Base-by-base conservation (phyloP, 2,888 invertebrate genomes). In the Hydropsyche betteni region DNA sequence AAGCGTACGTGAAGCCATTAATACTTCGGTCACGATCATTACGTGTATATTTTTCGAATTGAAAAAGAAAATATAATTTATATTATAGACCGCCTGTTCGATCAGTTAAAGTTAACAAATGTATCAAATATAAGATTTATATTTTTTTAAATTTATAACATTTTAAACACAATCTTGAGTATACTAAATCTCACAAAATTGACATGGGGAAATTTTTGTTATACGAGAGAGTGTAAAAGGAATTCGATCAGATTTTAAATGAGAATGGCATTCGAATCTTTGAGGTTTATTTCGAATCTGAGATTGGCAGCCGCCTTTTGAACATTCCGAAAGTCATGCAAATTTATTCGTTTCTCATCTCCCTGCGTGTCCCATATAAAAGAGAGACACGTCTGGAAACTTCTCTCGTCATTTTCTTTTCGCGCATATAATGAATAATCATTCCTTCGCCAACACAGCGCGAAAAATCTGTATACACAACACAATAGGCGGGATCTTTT, bases 281-380 rank as follows among this genome's bases (percentile, higher is more conserved):
- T 16, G 12, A 64, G 34, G 44, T 44, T 44, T 44, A 44, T 44
- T 44, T 64, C 64, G 34, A 64, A 64, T 64, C 64, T 36, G 0
- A 36, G 36, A 33, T 34, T 64, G 33, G 34, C 24, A 5, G 16
- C 33, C 33, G 4, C 55, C 64, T 64, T 64, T 64, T 64, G 64
- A 64, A 10, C 34, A 36, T 36, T 64, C 12, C 33, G 12, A 64
- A 64, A 64, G 64, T 7, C 64, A 64, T 64, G 64, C 64, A 64
- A 64, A 64, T 64, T 36, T 64, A 64, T 64, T 64, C 64, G 34
- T 64, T 64, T 64, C 64, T 64, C 64, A 8, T 64, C 64, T 5
- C 33, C 24, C 24, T 24, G 2, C 24, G 10, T 44, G 44, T 44
- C 44, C 44, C 44, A 44, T 44, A 44, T 44, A 44, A 44, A 44